Evolutionary conservation across 2,888 invertebrate species (phyloP).

Genomic region (Mongoloraphidia duomilia): DNA sequence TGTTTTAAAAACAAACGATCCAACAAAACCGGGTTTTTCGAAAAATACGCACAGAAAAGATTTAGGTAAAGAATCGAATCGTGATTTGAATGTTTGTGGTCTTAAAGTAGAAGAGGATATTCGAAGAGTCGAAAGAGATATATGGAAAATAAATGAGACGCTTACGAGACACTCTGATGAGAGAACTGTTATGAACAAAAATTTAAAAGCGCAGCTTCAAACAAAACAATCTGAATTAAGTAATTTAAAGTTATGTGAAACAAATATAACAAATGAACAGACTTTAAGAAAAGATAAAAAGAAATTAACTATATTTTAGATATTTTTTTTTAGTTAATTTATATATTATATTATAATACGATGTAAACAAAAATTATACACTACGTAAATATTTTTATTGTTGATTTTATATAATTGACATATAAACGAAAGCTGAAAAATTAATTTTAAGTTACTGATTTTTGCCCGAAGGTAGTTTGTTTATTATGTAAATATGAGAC

Average conservation of each 20-base stretch:
- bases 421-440: no score
- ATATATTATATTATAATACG: conserved; percentile 1
- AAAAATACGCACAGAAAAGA: conserved; percentile 23
- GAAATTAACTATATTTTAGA: conserved; percentile 62
- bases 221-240: conserved; percentile 46
- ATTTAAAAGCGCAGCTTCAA: conserved; percentile 42
- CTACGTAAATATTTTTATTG: no score
- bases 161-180: conserved; percentile 45
- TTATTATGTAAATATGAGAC: no score
- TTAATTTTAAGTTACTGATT: no score
- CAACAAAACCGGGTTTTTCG: conserved; percentile 18
- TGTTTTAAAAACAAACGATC: conserved; percentile 12
- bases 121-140: conserved; percentile 49
- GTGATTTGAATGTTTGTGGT: conserved; percentile 57
- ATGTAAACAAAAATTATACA: conserved; percentile 1
- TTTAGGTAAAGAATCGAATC: conserved; percentile 37
- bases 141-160: conserved; percentile 47
- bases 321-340: conserved; percentile 10
- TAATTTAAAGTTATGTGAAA: conserved; percentile 43
- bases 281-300: conserved; percentile 54
- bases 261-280: conserved; percentile 52
- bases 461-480: no score
- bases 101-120: conserved; percentile 60
- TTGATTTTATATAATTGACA: no score
- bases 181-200: conserved; percentile 41